A percentile compares a stretch with the other conserved stretches of the same genome.
These are phyloP conservation scores for Aphidoletes aphidimyza DNA, from an alignment of 2,888 invertebrate species.

Conservation along the genomic window DNA sequence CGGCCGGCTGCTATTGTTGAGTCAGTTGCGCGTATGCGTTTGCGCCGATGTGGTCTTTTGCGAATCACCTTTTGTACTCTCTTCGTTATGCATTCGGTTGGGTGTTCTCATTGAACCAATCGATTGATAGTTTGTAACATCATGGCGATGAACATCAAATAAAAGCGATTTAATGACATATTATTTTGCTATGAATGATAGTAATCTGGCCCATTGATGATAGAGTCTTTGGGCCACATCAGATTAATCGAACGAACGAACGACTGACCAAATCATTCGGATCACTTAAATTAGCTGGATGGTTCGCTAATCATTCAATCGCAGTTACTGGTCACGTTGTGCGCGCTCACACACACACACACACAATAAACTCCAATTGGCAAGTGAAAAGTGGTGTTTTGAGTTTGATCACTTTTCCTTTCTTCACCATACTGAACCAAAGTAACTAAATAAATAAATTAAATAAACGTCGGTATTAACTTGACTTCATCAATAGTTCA, in stretches of 20 bases:
- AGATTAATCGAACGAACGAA: neutral
- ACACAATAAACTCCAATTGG: neutral
- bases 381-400: neutral
- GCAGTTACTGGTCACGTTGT: too few species aligned
- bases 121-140: conserved; percentile 11
- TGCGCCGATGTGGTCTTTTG: neutral
- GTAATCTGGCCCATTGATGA: neutral
- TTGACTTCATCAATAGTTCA: conserved; percentile 6
- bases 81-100: neutral
- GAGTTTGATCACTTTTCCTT: conserved; percentile 9
- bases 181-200: neutral
- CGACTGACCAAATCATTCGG: neutral
- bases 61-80: neutral
- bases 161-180: conserved; percentile 32
- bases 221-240: neutral
- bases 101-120: neutral
- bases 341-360: too few species aligned
- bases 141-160: neutral
- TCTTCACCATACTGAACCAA: neutral
- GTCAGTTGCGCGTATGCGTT: neutral
- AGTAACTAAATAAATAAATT: too few species aligned
- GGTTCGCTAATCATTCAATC: too few species aligned
- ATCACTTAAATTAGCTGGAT: neutral
- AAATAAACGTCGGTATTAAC: neutral
- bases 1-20: neutral